Percentiles rank a stretch among this genome's conserved stretches.
These are phyloP conservation scores for Agelaius tricolor DNA, from an alignment of 2,113 vertebrate species.

Conservation along the genomic window DNA sequence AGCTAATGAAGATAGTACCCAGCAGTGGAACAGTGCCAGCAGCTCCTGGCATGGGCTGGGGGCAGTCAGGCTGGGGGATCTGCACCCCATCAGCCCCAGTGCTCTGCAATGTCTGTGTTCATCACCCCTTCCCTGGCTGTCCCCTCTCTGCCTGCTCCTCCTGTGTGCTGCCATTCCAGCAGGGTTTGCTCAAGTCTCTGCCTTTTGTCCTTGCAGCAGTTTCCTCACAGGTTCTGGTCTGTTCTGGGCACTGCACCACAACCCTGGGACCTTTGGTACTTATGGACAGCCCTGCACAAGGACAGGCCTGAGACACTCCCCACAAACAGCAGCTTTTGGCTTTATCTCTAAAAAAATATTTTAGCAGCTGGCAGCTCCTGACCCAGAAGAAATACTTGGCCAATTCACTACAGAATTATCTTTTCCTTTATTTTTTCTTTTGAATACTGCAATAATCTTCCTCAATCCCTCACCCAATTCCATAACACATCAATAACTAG, in stretches of 20 bases:
- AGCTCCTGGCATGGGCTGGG: background rate
- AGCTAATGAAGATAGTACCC: background rate
- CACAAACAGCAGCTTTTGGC: background rate
- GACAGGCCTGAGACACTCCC: background rate
- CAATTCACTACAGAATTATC: background rate
- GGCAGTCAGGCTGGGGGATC: background rate
- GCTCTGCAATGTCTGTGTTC: background rate
- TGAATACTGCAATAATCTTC: background rate
- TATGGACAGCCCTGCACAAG: background rate
- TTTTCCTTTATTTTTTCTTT: background rate
- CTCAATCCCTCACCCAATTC: background rate
- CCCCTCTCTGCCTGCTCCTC: background rate
- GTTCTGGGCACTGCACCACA: background rate
- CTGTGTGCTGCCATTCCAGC: background rate
- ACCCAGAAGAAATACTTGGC: background rate
- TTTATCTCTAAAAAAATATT: background rate
- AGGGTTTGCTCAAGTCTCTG: background rate
- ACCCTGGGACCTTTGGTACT: background rate
- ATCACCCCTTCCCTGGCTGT: background rate
- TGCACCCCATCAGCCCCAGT: background rate
- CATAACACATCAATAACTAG: background rate
- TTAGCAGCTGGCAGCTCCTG: background rate
- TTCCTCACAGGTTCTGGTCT: background rate
- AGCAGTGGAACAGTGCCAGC: background rate
- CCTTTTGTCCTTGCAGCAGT: background rate